Conservation (phyloP, 2,797 vertebrate species). For the Oreonectes daqikongensis region DNA sequence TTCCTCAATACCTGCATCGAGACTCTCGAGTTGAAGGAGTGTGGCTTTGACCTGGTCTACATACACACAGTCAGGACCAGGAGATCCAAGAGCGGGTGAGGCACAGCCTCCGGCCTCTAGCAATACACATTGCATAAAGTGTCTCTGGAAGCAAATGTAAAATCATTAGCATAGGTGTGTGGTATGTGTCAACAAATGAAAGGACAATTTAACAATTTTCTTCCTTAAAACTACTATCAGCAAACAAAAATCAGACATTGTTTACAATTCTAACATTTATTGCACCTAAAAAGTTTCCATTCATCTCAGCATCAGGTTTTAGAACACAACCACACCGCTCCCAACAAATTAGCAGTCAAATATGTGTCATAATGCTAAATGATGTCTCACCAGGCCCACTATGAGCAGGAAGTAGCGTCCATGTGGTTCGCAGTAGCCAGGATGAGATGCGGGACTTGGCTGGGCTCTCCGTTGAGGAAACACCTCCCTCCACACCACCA, state of each 20-base stretch:
- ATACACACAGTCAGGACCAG: conserved; percentile 92
- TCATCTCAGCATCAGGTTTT: too few species aligned
- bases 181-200: neutral
- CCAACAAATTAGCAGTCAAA: too few species aligned
- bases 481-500: conserved; percentile 95
- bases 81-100: conserved; percentile 80
- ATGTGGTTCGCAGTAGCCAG: conserved; percentile 68
- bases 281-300: too few species aligned
- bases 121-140: conserved; percentile 90
- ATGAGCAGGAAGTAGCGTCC: conserved; percentile 92
- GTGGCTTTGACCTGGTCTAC: conserved; percentile 94
- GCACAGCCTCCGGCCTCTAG: conserved; percentile 91
- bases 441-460: neutral
- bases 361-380: neutral
- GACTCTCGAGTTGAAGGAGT: conserved; percentile 86
- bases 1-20: conserved; percentile 82
- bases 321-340: too few species aligned
- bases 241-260: too few species aligned
- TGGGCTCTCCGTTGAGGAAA: conserved; percentile 82
- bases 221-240: too few species aligned
- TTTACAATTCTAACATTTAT: too few species aligned
- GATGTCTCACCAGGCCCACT: conserved; percentile 87
- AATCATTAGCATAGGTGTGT: neutral
- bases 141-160: conserved; percentile 75
- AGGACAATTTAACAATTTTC: too few species aligned